These are phyloP conservation scores for Euspilapteryx auroguttella DNA, from an alignment of 2,888 invertebrate species.

Conservation along the genomic window DNA sequence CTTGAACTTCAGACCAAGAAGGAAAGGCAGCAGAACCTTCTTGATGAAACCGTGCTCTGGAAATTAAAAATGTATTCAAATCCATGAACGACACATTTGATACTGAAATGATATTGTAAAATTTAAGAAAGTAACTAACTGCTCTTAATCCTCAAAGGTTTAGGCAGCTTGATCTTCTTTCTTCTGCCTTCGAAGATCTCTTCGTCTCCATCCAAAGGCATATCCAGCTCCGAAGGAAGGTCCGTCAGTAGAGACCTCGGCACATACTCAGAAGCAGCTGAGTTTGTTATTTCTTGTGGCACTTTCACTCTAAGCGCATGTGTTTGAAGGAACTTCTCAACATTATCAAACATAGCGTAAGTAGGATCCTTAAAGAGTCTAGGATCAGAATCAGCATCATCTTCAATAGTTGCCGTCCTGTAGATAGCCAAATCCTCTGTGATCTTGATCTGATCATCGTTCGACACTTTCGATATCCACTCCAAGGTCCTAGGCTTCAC, in stretches of 20 bases:
- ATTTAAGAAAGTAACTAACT: slow-evolving; percentile 21
- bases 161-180: slow-evolving; percentile 55
- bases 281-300: slow-evolving; percentile 64
- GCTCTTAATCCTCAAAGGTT: slow-evolving; percentile 53
- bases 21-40: slow-evolving; percentile 83
- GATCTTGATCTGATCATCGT: slow-evolving; percentile 70
- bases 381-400: slow-evolving; percentile 25
- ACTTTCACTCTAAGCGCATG: slow-evolving; percentile 77
- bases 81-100: neutral
- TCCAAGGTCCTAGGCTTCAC: slow-evolving; percentile 76
- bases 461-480: slow-evolving; percentile 70
- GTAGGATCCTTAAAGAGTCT: slow-evolving; percentile 57
- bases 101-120: neutral
- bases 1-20: slow-evolving; percentile 84
- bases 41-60: slow-evolving; percentile 81
- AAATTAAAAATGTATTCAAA: slow-evolving; percentile 12
- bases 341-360: slow-evolving; percentile 67
- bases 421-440: slow-evolving; percentile 77
- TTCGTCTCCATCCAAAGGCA: slow-evolving; percentile 68
- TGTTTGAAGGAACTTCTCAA: slow-evolving; percentile 74
- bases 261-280: slow-evolving; percentile 60
- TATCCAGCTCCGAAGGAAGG: slow-evolving; percentile 67
- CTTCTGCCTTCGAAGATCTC: slow-evolving; percentile 45
- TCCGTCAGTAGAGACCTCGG: slow-evolving; percentile 66
- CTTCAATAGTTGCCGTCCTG: slow-evolving; percentile 58